phyloP scores from a whole-genome alignment of 2,113 vertebrate species.

The Columbina picui region DNA sequence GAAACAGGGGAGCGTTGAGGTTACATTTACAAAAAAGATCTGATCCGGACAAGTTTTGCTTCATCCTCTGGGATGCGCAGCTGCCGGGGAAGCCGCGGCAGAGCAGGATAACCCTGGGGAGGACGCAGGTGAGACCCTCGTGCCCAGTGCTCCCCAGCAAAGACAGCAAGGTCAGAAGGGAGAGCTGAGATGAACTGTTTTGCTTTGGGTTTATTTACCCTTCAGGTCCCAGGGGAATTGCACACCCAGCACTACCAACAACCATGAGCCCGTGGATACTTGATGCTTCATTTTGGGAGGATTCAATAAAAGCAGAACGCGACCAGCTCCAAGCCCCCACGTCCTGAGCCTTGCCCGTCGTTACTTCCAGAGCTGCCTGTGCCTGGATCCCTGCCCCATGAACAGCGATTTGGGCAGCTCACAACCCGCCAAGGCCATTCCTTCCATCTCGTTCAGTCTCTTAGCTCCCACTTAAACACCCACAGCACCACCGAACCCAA shows the following conservation, averaged over 20 bases:
- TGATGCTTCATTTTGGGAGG: neutral
- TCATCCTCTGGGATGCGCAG: accelerated
- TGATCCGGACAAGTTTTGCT: neutral
- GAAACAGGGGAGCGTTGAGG: neutral
- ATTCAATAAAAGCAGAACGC: neutral
- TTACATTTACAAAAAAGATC: neutral
- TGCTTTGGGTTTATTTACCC: neutral
- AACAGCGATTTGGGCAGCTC: neutral
- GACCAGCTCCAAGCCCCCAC: neutral
- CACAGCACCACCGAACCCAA: neutral
- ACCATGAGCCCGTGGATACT: accelerated
- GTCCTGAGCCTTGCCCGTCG: neutral
- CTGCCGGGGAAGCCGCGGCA: neutral
- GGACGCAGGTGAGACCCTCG: neutral
- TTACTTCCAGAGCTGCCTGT: neutral
- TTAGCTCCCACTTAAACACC: neutral
- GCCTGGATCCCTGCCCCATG: neutral
- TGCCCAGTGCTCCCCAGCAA: neutral
- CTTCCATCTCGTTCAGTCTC: neutral
- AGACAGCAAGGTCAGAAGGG: neutral
- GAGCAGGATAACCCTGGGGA: neutral
- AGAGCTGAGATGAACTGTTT: neutral
- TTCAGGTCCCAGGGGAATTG: neutral
- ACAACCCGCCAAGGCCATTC: neutral
- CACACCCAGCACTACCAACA: neutral